Base-by-base conservation (phyloP, 1,140 invertebrate species). In the honey bee (Apis mellifera) region DNA sequence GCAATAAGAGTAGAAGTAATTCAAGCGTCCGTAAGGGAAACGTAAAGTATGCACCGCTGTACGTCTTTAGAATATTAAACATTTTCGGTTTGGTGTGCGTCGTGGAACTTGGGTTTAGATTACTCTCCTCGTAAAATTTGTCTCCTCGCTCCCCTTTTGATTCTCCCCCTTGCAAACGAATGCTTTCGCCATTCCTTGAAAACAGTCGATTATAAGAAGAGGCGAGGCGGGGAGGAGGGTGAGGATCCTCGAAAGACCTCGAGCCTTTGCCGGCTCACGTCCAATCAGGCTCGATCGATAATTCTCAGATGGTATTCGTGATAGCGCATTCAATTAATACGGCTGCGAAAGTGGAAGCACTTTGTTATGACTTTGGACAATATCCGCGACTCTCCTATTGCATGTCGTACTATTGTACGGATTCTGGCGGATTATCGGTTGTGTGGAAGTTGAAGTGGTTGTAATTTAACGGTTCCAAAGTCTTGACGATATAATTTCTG, bases 31-130 rank as follows among this genome's bases (percentile, higher is more conserved):
- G 11, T 17, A 4, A 48, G 19, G 54, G 11, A 70, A 50, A 23
- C 59, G 26, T 48, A 42, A 54, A 64, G 50, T 59, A 65, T 57
- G 78, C 48, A 60, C 19, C 32, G 69, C 52, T 65, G 42, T 77
- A 77, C 32, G 65, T 72, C 68, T 78, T 71, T n/a, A 54, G 68
- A 78, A 83, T 83, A 83, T 83, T 83, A 83, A 78, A 83, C 57
- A 32, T 21, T 42, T 42, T 23, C 32, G 19, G 48, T 42, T 23
- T n/a, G 19, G 48, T 21, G 15, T 69, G 0, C n/a, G 0, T 9
- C 64, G n/a, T 55, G 72, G 5, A 78, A 62, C 26, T 42, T 42
- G 19, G 12, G 32, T 9, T 52, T 83, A 69, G 42, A 74, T 80
- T 80, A 19, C 32, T 50, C 62, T 79, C 62, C 62, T 79, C 62